Base-by-base conservation (phyloP, 2,797 vertebrate species). In the Synanceia verrucosa region DNA sequence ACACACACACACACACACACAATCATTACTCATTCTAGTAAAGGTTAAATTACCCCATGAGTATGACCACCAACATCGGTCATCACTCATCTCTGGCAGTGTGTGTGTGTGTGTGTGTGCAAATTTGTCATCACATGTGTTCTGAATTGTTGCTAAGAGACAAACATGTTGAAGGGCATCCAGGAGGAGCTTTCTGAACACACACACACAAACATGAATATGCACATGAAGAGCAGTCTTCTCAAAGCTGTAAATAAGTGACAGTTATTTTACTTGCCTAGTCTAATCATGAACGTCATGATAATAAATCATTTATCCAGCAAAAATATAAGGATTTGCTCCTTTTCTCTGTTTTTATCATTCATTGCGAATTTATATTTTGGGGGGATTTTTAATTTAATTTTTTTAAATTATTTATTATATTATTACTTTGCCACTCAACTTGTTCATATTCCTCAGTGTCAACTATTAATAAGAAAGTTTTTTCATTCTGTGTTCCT, bases 101-200 rank as follows among this genome's bases (percentile, higher is more conserved):
- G 24, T 56, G 16, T n/a, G 39, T 41, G 47, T 50, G 24, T 48
- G 23, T 28, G 26, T 59, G 41, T 51, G 56, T 51, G 29, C 10
- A 36, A 67, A 44, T 48, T 33, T 50, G 31, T 62, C n/a, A 64
- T 71, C 74, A 67, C 65, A 75, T 73, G 60, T 79, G 64, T 70
- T 83, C 73, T 51, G 66, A 16, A 67, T 84, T 80, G 84, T 92
- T 91, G 87, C 89, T 86, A 80, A 67, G 85, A 86, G 76, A 88
- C 85, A 82, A 76, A 79, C 70, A 78, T 67, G 68, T 76, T 14
- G 28, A 70, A 74, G 74, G 84, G 52, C 70, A 78, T 62, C 70
- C 62, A 66, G 70, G 66, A 75, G 66, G 72, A 68, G 36, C 70
- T 23, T 41, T 43, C 5, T 43, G 52, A 62, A 51, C 57, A 57